Conservation (phyloP, 2,888 invertebrate genomes). For the Nymphalis polychloros region DNA sequence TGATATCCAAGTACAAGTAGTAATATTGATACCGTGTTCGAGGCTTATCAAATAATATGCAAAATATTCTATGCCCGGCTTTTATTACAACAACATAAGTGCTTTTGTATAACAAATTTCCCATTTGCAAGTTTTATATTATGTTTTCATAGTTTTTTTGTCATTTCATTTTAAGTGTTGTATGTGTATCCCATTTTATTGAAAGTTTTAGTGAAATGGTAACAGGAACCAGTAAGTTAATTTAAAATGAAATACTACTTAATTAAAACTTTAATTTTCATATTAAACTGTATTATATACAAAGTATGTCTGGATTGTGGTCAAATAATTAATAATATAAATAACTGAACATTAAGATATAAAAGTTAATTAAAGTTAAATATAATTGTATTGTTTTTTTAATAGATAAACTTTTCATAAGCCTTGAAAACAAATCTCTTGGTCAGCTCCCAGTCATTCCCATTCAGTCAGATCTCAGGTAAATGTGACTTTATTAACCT, state of each 20-base stretch:
- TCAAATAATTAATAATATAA: too few species aligned
- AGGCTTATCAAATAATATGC: background rate
- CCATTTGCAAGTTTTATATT: background rate
- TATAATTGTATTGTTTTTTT: background rate
- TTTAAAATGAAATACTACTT: too few species aligned
- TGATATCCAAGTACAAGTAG: background rate
- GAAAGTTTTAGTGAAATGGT: too few species aligned
- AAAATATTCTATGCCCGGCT: background rate
- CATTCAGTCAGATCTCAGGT: background rate
- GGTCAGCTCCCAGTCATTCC: background rate
- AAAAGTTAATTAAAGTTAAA: too few species aligned
- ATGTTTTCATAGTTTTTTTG: background rate
- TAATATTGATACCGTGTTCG: too few species aligned
- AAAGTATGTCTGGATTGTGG: too few species aligned
- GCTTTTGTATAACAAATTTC: background rate
- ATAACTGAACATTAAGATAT: too few species aligned
- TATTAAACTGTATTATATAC: too few species aligned
- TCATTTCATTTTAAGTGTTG: too few species aligned
- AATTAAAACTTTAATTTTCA: too few species aligned
- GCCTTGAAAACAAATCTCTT: slow-evolving; percentile 2
- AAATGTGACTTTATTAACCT: background rate
- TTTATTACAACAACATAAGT: background rate
- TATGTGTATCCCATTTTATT: too few species aligned
- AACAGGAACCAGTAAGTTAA: too few species aligned
- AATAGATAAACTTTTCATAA: slow-evolving; percentile 5